Base-by-base conservation (phyloP, 2,888 invertebrate genomes). In the Brenthis daphne region DNA sequence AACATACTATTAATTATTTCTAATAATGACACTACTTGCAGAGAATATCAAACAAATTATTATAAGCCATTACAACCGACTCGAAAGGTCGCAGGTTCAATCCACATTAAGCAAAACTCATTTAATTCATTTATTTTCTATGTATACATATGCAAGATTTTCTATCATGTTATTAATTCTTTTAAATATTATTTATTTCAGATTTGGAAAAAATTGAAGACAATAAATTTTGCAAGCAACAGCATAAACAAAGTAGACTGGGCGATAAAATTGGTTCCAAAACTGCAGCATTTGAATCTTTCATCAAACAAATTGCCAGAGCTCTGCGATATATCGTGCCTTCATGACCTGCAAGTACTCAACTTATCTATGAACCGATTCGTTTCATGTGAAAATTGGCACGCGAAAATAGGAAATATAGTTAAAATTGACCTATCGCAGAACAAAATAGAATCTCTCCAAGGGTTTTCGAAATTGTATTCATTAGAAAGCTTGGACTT, bases 391-490 rank as follows among this genome's bases (percentile, higher is more conserved):
- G 94, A 95, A 47, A 94, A 96, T 82, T 95, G 98, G 89, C 96
- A 98, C 84, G 95, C 95, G 6, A 96, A 96, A 85, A 94, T 99
- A 69, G 98, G 98, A 6, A 98, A 98, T 86, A 94, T 99, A 57
- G 95, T 96, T n/a, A 95, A 94, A 68, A 94, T 99, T 63, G 96
- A 97, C 82, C 86, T 99, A 61, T 96, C 97, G 0, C 96, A 97
- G 77, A 99, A 99, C 87, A 94, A 95, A 80, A 94, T 99, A 4
- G 94, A 93, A 24, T 94, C 95, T 0, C 87, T 98, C 0, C 89
- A 93, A 71, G 96, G 97, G 0, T 95, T 98, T 77, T 94, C 95
- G 0, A 97, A 97, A 82, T 83, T 99, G 43, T 98, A 97, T 84
- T 98, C 98, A 0, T 88, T 99, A 70, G 96, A 97, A 76, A 95